phyloP scores from a whole-genome alignment of 2,113 vertebrate species.

The Phalacrocorax brasilianus region DNA sequence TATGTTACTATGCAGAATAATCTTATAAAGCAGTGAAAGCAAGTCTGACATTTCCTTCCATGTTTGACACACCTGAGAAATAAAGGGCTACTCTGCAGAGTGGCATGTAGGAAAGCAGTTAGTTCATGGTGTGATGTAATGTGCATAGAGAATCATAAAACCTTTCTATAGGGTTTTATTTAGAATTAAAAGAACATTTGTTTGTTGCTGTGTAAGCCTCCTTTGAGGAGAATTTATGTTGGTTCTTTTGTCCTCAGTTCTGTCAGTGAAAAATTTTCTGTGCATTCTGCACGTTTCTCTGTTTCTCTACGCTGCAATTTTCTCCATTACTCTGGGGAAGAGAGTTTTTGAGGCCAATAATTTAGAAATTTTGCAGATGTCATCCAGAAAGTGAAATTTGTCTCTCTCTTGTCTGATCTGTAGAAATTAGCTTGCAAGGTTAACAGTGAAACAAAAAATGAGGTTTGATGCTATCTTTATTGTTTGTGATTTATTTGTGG shows the following conservation, averaged over 20 bases:
- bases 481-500: slow-evolving; percentile 30
- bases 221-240: neutral
- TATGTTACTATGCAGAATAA: neutral
- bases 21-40: neutral
- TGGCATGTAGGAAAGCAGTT: neutral
- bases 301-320: neutral
- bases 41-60: neutral
- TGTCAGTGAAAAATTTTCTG: neutral
- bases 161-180: neutral
- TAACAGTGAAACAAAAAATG: neutral
- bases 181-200: neutral
- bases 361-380: neutral
- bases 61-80: neutral
- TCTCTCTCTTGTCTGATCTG: neutral
- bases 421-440: neutral
- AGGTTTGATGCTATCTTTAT: neutral
- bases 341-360: neutral
- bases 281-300: neutral
- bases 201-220: neutral
- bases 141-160: neutral
- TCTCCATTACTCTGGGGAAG: neutral
- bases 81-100: neutral
- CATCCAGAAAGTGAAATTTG: neutral
- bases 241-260: neutral
- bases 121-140: neutral